A percentile compares a stretch with the other conserved stretches of the same genome.
Conservation (phyloP, 2,113 vertebrate species). For the Saguinus imperator region DNA sequence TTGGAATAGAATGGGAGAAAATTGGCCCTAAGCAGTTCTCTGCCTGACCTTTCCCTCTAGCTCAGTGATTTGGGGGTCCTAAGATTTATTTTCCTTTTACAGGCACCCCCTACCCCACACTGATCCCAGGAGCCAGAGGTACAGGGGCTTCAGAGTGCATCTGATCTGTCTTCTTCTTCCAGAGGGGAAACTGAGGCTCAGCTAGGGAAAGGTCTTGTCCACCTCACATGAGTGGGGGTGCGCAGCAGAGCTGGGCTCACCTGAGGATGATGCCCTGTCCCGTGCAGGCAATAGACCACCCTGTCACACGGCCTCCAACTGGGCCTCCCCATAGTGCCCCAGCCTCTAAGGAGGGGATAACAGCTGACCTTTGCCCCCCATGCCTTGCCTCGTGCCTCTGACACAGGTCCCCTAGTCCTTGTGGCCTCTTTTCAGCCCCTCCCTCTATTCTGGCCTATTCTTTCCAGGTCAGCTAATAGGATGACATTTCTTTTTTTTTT, state of each 20-base stretch:
- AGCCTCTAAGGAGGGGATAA: not conserved
- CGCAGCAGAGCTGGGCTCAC: not conserved
- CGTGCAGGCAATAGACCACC: too few species aligned
- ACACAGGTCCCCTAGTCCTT: not conserved
- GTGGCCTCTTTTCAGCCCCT: not conserved
- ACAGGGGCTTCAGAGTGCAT: not conserved
- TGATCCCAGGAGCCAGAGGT: not conserved
- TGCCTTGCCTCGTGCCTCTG: not conserved
- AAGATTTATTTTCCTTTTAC: too few species aligned
- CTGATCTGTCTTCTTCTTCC: not conserved
- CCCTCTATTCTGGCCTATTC: not conserved
- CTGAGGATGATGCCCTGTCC: not conserved
- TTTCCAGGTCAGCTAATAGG: not conserved
- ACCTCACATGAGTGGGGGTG: rapidly evolving
- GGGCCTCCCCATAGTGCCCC: not conserved
- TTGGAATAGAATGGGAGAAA: too few species aligned
- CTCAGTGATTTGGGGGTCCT: too few species aligned
- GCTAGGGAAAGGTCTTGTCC: not conserved
- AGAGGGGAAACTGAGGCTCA: not conserved
- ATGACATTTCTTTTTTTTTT: not conserved
- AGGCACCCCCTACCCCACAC: too few species aligned
- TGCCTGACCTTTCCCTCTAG: too few species aligned
- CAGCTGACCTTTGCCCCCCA: not conserved
- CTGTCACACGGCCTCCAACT: rapidly evolving
- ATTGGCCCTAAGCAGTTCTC: too few species aligned